Evolutionary conservation across 37 sponge, comb jelly and placozoan genomes (phyloP).

Genomic region (Eunapius fragilis): DNA sequence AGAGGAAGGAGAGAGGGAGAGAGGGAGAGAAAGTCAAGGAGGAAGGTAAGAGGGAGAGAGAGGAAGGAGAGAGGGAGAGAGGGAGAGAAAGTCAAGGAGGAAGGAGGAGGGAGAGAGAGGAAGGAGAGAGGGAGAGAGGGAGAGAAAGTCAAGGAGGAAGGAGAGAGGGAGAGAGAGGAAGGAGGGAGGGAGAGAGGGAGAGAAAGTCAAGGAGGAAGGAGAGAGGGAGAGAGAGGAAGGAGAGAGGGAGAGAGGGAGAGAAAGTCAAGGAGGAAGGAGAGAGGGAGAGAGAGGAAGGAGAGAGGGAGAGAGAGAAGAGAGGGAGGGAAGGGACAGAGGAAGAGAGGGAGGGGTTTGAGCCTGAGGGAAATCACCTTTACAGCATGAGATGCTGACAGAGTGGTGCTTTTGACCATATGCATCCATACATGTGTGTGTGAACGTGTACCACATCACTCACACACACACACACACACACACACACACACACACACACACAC

Average conservation of each 20-base stretch:
- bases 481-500: conserved; percentile 8
- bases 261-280: too few relatives aligned
- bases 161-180: too few relatives aligned
- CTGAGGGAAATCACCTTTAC: too few relatives aligned
- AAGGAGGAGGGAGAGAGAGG: background rate
- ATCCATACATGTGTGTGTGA: background rate
- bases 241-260: background rate
- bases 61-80: too few relatives aligned
- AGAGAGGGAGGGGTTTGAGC: background rate
- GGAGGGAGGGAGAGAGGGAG: too few relatives aligned
- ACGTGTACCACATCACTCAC: background rate
- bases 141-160: background rate
- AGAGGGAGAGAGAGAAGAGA: background rate
- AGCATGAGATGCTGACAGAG: too few relatives aligned
- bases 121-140: background rate
- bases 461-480: background rate
- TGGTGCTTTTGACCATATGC: background rate
- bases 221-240: background rate
- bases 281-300: background rate
- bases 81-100: too few relatives aligned
- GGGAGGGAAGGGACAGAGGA: background rate
- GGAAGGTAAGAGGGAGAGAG: too few relatives aligned
- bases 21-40: background rate
- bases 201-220: background rate
- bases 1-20: too few relatives aligned